Conservation (phyloP, 2,113 vertebrate species). For the Arvicanthis niloticus region DNA sequence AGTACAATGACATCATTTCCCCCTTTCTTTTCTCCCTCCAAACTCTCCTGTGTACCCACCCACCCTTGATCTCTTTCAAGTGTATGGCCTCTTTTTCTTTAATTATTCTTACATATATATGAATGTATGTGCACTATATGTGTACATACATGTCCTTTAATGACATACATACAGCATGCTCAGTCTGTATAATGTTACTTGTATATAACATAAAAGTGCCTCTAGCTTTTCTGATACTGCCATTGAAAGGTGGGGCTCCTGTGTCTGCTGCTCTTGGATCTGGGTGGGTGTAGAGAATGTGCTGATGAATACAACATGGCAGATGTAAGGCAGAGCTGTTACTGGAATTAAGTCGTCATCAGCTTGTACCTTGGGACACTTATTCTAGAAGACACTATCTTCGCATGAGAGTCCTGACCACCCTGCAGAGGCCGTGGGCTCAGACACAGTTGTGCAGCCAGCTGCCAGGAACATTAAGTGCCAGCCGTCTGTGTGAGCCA, state of each 20-base stretch:
- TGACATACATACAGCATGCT: not conserved
- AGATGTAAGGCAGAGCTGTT: not conserved
- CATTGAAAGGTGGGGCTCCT: not conserved
- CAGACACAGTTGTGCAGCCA: not conserved
- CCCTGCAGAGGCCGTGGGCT: not conserved
- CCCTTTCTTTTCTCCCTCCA: not conserved
- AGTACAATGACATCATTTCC: no score
- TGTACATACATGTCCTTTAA: not conserved
- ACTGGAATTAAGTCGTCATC: not conserved
- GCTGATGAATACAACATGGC: not conserved
- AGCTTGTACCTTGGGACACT: not conserved
- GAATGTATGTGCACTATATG: not conserved
- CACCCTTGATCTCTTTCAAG: not conserved
- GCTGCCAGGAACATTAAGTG: not conserved
- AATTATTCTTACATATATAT: not conserved
- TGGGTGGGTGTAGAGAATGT: not conserved
- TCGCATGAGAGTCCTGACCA: not conserved
- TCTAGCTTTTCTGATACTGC: not conserved
- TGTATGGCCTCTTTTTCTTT: not conserved
- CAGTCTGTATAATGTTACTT: not conserved
- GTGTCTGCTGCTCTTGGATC: not conserved
- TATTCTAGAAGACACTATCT: not conserved
- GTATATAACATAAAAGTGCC: not conserved
- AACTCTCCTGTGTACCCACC: not conserved
- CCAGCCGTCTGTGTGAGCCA: not conserved